Evolutionary conservation across 64 coral and sea anemone genomes (phyloP), one percentile per base, ranked within the genome.

Genomic region (Exaiptasia diaphana): DNA sequence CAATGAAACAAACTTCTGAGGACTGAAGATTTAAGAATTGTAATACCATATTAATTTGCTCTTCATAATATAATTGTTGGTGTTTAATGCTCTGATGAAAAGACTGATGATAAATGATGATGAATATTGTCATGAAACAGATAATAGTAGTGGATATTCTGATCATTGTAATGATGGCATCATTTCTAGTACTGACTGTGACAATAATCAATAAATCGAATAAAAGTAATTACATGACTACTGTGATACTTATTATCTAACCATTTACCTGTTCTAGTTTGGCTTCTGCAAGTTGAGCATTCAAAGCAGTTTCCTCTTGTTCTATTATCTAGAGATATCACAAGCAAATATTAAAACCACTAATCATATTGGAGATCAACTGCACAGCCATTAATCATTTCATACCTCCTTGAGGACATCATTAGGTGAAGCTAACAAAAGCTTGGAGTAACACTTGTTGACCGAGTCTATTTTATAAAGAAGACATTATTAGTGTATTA

Each of bases 341-440:
- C 1, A 73, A 3, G 38, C 18, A 20, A 37, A 0, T 4, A 67
- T 27, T 55, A 20, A 55, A 21, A 55, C 20, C 4, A 55, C 1
- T 18, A 55, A 55, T n/a, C 18, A 55, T 55, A 55, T 55, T 8
- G 15, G 5, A 46, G 5, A 46, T 46, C 43, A 15, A 46, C 43
- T 46, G 43, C 43, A 46, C 43, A 46, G 43, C 15, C 15, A 46
- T 8, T 46, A 46, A 46, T 46, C 43, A 15, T 6, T 8, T 46
- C 67, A 10, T 27, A 99, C 95, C 95, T 99, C 64, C 50, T 88
- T 78, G 6, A 99, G 49, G 26, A 99, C 81, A 33, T 99, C 95
- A 12, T 89, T 59, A 23, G 78, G 56, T 28, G 95, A 92, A 17
- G 95, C 95, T 31, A 93, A 43, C 38, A 99, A 67, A 21, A 99